These are phyloP conservation scores for Plotosus lineatus DNA, from an alignment of 2,113 vertebrate species.

Conservation along the genomic window DNA sequence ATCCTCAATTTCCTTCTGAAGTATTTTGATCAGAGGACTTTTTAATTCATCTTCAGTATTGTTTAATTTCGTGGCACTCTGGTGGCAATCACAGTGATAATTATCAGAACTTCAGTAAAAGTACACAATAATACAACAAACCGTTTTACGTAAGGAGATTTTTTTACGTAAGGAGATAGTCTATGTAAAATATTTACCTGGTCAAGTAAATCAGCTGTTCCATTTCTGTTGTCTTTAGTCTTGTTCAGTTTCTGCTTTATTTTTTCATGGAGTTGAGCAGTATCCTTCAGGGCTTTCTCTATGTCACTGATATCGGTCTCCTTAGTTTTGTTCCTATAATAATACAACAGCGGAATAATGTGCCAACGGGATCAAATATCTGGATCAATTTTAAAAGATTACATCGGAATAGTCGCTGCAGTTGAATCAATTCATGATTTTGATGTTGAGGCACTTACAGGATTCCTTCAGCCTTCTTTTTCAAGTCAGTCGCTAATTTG, in stretches of 20 bases:
- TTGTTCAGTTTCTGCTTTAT: conserved; percentile 62
- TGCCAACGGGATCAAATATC: not conserved
- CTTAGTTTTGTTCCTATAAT: conserved; percentile 73
- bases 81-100: conserved; percentile 26
- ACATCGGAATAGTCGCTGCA: not conserved
- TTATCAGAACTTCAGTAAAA: not conserved
- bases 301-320: conserved; percentile 65
- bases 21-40: conserved; percentile 52
- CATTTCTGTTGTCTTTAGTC: conserved; percentile 57
- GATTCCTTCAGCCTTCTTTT: conserved; percentile 64
- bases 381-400: not conserved
- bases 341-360: conserved; percentile 17
- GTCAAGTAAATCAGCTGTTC: conserved; percentile 56
- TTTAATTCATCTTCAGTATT: conserved; percentile 60
- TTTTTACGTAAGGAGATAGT: not conserved
- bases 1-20: conserved; percentile 63
- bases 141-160: too few relatives aligned
- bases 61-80: conserved; percentile 72
- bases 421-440: conserved; percentile 8
- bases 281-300: conserved; percentile 63
- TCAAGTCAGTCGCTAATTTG: conserved; percentile 61
- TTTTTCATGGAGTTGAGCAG: conserved; percentile 64
- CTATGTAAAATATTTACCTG: conserved; percentile 65
- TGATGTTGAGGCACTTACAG: conserved; percentile 62
- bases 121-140: not conserved